phyloP scores from a whole-genome alignment of 2,113 vertebrate genomes.

The Narcine bancroftii region DNA sequence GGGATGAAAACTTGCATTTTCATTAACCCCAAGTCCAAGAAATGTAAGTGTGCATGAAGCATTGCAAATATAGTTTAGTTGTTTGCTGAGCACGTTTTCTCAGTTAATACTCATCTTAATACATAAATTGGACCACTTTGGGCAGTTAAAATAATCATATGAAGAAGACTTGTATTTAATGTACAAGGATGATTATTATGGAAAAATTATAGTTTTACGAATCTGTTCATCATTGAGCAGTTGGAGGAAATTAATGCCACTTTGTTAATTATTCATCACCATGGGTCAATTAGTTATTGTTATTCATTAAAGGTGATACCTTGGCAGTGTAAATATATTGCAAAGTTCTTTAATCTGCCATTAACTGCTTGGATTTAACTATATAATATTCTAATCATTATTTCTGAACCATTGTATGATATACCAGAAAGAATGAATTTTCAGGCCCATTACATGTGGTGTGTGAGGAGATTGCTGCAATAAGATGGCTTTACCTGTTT shows the following conservation, averaged over 20 bases:
- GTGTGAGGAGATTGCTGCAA: background rate
- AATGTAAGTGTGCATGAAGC: background rate
- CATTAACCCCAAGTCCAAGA: background rate
- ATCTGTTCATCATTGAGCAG: background rate
- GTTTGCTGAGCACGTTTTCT: background rate
- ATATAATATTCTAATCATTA: constrained; percentile 12
- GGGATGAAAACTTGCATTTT: background rate
- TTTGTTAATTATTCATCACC: constrained; percentile 6
- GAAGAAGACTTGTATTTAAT: background rate
- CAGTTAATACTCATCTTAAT: background rate
- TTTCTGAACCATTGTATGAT: background rate
- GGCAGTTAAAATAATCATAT: background rate
- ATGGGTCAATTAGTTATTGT: background rate
- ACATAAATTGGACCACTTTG: background rate
- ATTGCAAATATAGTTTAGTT: background rate
- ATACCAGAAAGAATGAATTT: background rate
- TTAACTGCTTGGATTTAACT: background rate
- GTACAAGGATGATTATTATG: background rate
- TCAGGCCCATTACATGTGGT: background rate
- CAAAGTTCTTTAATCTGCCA: background rate
- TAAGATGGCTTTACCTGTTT: background rate
- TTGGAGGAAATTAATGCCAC: background rate
- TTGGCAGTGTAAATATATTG: background rate
- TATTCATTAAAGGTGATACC: background rate
- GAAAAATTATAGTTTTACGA: background rate